Evolutionary conservation across 64 coral and sea anemone genomes (phyloP), one percentile per base, ranked within the genome.

Genomic region (Acropora yongei): DNA sequence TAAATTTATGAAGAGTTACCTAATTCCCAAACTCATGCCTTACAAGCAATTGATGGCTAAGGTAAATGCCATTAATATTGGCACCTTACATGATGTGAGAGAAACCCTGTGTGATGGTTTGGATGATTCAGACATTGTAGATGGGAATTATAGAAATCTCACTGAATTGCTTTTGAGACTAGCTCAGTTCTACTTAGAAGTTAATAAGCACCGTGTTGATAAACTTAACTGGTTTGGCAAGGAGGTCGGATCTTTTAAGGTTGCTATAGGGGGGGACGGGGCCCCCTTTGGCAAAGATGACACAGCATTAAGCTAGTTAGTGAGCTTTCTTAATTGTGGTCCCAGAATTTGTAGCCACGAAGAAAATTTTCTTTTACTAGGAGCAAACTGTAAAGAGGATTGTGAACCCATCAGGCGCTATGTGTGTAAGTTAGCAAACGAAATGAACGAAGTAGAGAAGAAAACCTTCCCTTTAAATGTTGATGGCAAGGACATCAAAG

Each of bases 11-110:
- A 55, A 55, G 51, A 55, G 51, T 2, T 55, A 0, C 51, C 51
- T 55, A 55, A 55, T 55, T 55, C 51, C 51, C 51, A 73, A 48
- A 89, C 43, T 94, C 30, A 20, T 84, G 19, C 51, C 78, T 46
- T 94, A 94, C 72, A 77, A 89, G 46, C 39, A 76, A 5, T 80
- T 94, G 16, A 51, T 89, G 82, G 17, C 44, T 61, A 88, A 94
- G 72, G 74, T 94, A 40, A 94, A 94, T 83, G 67, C 69, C 17
- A 94, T 94, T 67, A 83, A 94, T 18, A 84, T 89, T 82, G 86
- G 78, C 6, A 83, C 17, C 19, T 74, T 94, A 39, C 43, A 94
- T 82, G 91, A 93, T 93, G 92, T 89, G 49, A 94, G 73, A 78
- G 75, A 93, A 77, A 88, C 76, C 12, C 41, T 94, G 12, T 94